Evolutionary conservation across 2,797 vertebrate species (phyloP), one percentile per base, ranked within the genome.

Genomic region (Lacerta agilis): DNA sequence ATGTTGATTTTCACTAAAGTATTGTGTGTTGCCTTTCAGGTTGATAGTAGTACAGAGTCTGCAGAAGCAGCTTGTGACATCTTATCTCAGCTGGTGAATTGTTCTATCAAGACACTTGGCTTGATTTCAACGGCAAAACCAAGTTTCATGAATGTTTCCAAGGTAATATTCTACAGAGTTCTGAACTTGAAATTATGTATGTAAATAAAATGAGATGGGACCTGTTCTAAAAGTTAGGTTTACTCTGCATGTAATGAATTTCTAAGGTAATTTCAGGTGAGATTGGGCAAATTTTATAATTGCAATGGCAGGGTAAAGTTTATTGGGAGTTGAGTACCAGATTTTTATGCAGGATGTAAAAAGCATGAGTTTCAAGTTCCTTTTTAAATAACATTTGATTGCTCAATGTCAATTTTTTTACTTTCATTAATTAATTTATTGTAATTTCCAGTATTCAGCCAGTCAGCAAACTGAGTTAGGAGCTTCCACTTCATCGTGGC

Each of bases 31-130:
- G 15, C 91, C 75, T 93, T 93, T 64, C 79, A 99, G 98, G 98
- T 98, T 92, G 98, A 98, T 91, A 98, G 98, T 88, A 98, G 98
- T 83, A 98, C 97, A 29, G 97, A 98, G 81, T 98, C 98, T 92
- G 98, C 98, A 90, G 98, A 98, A 96, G 97, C 98, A 69, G 98
- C 98, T 55, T 98, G 98, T 95, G 94, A 97, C 93, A 98, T 98
- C 84, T 97, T 98, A 94, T 98, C 98, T 89, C 98, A 98, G 95
- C 90, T 98, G 93, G 98, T 98, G 81, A 98, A 98, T 91, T 98
- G 98, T 92, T 98, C 98, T 91, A 97, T 98, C 93, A 98, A 98
- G 95, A 98, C 98, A 1, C 94, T 98, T 90, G 97, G 98, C 76
- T 96, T 98, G 94, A 98, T 98, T 94, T 99, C 98, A 89, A 99